phyloP scores from a whole-genome alignment of 1,140 invertebrate genomes.

The Drosophila saltans region DNA sequence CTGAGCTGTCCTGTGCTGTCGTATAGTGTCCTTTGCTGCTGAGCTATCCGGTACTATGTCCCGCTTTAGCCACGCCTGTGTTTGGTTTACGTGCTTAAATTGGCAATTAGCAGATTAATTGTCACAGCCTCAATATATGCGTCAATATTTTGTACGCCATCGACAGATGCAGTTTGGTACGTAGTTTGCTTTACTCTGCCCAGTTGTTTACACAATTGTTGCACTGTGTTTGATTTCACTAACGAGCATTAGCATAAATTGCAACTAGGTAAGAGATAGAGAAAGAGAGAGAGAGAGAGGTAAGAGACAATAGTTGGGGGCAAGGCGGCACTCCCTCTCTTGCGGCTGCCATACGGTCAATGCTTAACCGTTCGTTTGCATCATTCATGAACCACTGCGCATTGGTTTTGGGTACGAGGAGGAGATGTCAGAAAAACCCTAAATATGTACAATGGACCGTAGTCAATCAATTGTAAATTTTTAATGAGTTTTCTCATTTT shows the following conservation, averaged over 20 bases:
- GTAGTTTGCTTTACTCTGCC: slow-evolving; percentile 69
- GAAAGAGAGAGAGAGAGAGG: too few relatives aligned
- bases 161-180: slow-evolving; percentile 46
- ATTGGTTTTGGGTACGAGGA: slow-evolving; percentile 1
- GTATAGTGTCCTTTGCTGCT: slow-evolving; percentile 5
- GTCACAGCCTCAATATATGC: slow-evolving; percentile 78
- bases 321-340: background rate
- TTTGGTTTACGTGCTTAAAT: slow-evolving; percentile 82
- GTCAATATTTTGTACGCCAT: slow-evolving; percentile 73
- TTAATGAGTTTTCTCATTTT: slow-evolving; percentile 80
- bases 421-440: slow-evolving; percentile 39
- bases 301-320: background rate
- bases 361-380: slow-evolving; percentile 47
- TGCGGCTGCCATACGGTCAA: slow-evolving; percentile 38
- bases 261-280: slow-evolving; percentile 24
- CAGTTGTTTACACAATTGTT: slow-evolving; percentile 79
- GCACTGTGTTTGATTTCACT: slow-evolving; percentile 75
- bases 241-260: slow-evolving; percentile 82
- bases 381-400: slow-evolving; percentile 49
- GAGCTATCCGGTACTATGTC: slow-evolving; percentile 14
- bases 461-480: slow-evolving; percentile 81
- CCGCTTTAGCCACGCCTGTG: slow-evolving; percentile 49
- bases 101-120: slow-evolving; percentile 81
- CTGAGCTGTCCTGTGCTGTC: slow-evolving; percentile 53
- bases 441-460: slow-evolving; percentile 53